These are phyloP conservation scores for Daphoenositta chrysoptera DNA, from an alignment of 2,113 vertebrate genomes.

Conservation along the genomic window DNA sequence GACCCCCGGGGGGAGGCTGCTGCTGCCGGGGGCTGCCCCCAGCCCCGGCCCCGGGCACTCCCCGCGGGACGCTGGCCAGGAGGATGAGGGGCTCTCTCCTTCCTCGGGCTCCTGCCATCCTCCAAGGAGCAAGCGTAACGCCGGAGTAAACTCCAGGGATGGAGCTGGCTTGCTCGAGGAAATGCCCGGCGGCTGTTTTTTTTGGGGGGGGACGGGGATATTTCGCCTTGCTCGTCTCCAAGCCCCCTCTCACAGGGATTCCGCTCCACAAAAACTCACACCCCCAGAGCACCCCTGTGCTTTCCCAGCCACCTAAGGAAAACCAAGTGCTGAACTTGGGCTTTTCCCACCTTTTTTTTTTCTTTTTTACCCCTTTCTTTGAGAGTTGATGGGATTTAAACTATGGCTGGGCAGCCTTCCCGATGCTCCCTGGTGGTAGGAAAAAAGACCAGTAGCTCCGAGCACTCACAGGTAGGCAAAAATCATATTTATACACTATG, in stretches of 20 bases:
- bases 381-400: neutral
- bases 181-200: neutral
- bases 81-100: neutral
- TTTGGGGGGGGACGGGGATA: rapidly evolving
- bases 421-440: neutral
- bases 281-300: neutral
- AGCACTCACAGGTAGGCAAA: conserved; percentile 49
- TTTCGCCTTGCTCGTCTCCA: neutral
- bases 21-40: neutral
- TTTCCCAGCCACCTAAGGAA: neutral
- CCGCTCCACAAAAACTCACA: neutral
- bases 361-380: neutral
- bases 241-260: neutral
- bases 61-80: neutral
- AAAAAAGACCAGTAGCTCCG: neutral
- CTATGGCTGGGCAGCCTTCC: neutral
- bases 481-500: conserved; percentile 42
- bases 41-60: neutral
- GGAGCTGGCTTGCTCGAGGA: neutral
- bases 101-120: neutral
- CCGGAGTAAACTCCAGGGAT: neutral
- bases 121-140: neutral
- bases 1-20: rapidly evolving
- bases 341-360: neutral
- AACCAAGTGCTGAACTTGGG: neutral